A percentile compares a stretch with the other conserved stretches of the same genome.
Evolutionary conservation across 2,797 vertebrate genomes (phyloP).

Genomic region (Philypnodon macrostomus): DNA sequence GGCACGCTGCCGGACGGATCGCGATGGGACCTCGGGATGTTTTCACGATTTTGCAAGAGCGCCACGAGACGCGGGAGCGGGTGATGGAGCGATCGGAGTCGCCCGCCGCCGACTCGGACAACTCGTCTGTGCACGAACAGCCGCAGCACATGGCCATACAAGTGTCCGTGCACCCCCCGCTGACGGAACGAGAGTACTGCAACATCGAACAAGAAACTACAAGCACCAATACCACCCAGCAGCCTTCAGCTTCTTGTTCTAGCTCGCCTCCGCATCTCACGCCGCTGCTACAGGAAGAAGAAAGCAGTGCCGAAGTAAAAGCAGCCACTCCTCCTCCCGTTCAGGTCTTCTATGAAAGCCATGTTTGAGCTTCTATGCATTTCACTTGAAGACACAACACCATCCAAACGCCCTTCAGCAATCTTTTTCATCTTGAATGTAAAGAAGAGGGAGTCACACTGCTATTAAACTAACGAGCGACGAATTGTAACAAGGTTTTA

Average conservation of each 20-base stretch:
- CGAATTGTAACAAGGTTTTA: constrained; percentile 47
- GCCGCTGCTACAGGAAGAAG: constrained; percentile 23
- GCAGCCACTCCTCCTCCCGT: constrained; percentile 36
- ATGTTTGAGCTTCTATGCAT: constrained; percentile 93
- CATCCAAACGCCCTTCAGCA: constrained; percentile 37
- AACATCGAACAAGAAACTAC: constrained; percentile 53
- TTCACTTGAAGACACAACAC: constrained; percentile 32
- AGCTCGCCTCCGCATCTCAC: constrained; percentile 15
- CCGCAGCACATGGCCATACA: constrained; percentile 95
- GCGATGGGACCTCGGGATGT: constrained; percentile 74
- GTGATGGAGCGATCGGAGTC: constrained; percentile 84
- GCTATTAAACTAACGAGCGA: constrained; percentile 30
- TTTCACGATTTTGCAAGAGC: constrained; percentile 84
- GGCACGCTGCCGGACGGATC: constrained; percentile 74
- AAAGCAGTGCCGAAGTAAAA: constrained; percentile 3
- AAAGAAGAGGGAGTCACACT: constrained; percentile 17
- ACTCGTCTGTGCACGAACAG: constrained; percentile 89
- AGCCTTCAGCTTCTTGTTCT: constrained; percentile 56
- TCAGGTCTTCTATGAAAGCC: constrained; percentile 92
- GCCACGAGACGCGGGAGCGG: constrained; percentile 58
- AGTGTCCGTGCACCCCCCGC: constrained; percentile 89
- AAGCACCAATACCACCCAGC: too few species aligned
- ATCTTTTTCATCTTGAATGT: constrained; percentile 64
- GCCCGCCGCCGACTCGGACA: constrained; percentile 87
- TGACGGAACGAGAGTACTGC: constrained; percentile 69